Evolutionary conservation across 2,797 vertebrate species (phyloP).

Genomic region (Malurus leucopterus): DNA sequence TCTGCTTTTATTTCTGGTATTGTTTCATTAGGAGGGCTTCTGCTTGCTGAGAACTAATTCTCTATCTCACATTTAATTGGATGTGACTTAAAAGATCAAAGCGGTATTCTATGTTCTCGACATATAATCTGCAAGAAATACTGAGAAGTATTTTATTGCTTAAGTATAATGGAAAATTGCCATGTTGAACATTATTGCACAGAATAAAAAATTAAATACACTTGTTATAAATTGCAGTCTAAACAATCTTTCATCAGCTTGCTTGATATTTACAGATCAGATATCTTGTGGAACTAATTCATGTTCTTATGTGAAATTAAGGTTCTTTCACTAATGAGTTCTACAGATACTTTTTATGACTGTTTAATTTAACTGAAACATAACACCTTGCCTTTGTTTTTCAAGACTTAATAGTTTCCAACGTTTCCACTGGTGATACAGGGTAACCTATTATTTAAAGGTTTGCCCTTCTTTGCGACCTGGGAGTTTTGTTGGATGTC

Average conservation of each 20-base stretch:
- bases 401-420: not conserved
- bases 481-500: not conserved
- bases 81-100: not conserved
- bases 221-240: not conserved
- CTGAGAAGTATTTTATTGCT: not conserved
- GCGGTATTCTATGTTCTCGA: not conserved
- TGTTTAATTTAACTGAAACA: not conserved
- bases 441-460: not conserved
- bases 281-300: not conserved
- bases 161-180: not conserved
- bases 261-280: constrained; percentile 16
- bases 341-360: not conserved
- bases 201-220: not conserved
- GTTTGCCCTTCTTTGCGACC: not conserved
- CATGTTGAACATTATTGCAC: not conserved
- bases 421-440: not conserved
- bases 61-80: not conserved
- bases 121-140: not conserved
- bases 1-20: not conserved
- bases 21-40: not conserved
- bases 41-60: not conserved
- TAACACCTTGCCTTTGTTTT: not conserved
- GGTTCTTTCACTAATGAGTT: not conserved
- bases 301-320: not conserved
- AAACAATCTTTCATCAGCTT: not conserved